phyloP scores from a whole-genome alignment of 2,888 invertebrate genomes.

The Melikaiella ostensackeni region DNA sequence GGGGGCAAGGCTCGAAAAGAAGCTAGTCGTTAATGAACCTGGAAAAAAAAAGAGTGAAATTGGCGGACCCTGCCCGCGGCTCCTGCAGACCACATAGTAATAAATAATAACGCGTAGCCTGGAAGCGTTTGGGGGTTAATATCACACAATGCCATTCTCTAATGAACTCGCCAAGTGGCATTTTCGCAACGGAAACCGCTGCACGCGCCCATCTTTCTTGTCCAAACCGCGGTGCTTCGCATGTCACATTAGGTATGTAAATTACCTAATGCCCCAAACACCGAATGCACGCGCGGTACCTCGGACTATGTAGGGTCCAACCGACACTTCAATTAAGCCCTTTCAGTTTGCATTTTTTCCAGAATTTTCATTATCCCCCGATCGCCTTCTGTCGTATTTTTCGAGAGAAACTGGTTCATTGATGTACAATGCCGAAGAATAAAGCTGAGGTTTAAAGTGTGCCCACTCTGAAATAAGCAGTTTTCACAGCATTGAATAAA shows the following conservation, averaged over 20 bases:
- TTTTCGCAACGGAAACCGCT: constrained; percentile 61
- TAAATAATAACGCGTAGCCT: constrained; percentile 61
- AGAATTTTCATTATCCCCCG: constrained; percentile 17
- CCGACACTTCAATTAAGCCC: constrained; percentile 58
- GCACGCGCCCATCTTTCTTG: constrained; percentile 52
- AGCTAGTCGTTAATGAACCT: constrained; percentile 35
- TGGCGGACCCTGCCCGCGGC: constrained; percentile 19
- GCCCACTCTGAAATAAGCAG: too few relatives aligned
- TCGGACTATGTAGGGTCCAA: constrained; percentile 49
- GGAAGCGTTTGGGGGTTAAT: constrained; percentile 45
- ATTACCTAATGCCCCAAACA: constrained; percentile 53
- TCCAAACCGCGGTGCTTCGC: constrained; percentile 27
- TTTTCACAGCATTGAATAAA: too few relatives aligned
- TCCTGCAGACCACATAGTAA: constrained; percentile 47
- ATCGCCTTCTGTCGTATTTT: neutral
- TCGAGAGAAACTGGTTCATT: constrained; percentile 30
- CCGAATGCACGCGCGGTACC: constrained; percentile 41
- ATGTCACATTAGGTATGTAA: constrained; percentile 64
- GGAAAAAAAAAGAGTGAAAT: constrained; percentile 29
- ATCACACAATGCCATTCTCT: constrained; percentile 61
- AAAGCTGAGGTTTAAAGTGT: too few relatives aligned
- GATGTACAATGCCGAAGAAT: too few relatives aligned
- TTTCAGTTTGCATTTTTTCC: constrained; percentile 49
- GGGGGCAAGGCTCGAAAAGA: constrained; percentile 33
- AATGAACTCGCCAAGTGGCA: constrained; percentile 69